Evolutionary conservation across 64 coral and sea anemone species (phyloP).

Genomic region (Stichodactyla helianthus): DNA sequence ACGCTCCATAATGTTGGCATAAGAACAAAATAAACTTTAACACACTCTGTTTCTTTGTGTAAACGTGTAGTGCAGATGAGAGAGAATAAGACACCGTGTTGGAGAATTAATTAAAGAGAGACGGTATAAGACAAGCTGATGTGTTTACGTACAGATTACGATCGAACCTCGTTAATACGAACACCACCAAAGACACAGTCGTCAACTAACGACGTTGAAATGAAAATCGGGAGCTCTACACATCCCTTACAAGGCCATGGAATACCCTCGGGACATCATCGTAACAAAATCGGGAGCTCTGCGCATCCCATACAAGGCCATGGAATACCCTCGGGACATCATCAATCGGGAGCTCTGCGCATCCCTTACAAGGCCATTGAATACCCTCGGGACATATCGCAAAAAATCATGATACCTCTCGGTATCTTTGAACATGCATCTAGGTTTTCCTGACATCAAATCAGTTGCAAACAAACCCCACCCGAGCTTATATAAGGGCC

Average conservation of each 20-base stretch:
- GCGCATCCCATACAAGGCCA: neutral
- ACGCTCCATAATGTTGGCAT: too few species aligned
- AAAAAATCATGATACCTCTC: too few species aligned
- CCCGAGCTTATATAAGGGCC: too few species aligned
- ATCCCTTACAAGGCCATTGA: neutral
- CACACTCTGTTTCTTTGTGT: too few species aligned
- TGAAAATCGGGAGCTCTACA: neutral
- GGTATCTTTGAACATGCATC: too few species aligned
- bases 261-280: neutral
- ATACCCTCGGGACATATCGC: neutral
- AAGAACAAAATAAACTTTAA: too few species aligned
- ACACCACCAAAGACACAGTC: neutral
- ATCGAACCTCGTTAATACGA: slow-evolving; percentile 12
- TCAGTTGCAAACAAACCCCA: too few species aligned
- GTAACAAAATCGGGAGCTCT: neutral
- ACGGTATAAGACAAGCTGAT: neutral
- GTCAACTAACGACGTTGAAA: neutral
- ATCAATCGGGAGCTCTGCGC: neutral
- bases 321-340: neutral
- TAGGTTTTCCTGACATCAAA: too few species aligned
- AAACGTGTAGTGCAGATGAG: neutral
- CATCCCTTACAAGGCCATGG: neutral
- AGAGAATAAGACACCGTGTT: neutral
- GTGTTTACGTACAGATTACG: neutral
- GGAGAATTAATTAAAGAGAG: neutral